Conservation (phyloP, 2,113 vertebrate species). For the Phasianus colchicus region DNA sequence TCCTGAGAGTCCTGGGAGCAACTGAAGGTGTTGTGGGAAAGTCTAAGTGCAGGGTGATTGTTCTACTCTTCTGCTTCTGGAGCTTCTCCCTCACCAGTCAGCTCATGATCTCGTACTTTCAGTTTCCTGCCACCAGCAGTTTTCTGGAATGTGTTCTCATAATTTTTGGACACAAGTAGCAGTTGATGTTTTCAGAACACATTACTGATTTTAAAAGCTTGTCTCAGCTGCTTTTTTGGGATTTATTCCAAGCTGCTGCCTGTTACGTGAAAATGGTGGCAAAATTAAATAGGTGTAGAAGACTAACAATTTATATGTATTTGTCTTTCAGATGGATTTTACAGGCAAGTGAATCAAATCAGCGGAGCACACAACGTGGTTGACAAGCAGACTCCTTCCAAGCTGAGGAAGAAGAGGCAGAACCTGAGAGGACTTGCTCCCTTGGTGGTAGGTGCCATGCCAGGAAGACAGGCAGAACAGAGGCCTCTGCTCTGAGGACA, state of each 20-base stretch:
- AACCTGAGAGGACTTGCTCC: slow-evolving; percentile 87
- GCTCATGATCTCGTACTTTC: not conserved
- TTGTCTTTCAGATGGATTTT: slow-evolving; percentile 91
- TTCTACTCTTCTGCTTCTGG: not conserved
- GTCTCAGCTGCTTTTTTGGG: not conserved
- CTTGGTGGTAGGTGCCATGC: slow-evolving; percentile 87
- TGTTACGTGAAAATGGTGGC: not conserved
- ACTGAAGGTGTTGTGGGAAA: not conserved
- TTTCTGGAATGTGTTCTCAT: not conserved
- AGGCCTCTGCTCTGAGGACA: not conserved
- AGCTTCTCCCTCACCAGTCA: not conserved
- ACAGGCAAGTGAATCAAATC: slow-evolving; percentile 95
- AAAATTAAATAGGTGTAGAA: not conserved
- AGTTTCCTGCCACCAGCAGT: not conserved
- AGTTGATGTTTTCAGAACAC: not conserved
- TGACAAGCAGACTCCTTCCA: slow-evolving; percentile 84
- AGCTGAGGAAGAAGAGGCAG: slow-evolving; percentile 86
- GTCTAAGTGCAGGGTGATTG: not conserved
- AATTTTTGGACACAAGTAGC: not conserved
- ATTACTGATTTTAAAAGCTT: not conserved
- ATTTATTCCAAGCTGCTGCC: not conserved
- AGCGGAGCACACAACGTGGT: slow-evolving; percentile 92
- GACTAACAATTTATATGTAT: not conserved
- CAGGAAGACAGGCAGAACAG: not conserved
- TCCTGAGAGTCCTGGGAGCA: not conserved